Percentiles rank a stretch among this genome's conserved stretches.
Conservation (phyloP, 2,888 invertebrate species). For the Alcis repandata region DNA sequence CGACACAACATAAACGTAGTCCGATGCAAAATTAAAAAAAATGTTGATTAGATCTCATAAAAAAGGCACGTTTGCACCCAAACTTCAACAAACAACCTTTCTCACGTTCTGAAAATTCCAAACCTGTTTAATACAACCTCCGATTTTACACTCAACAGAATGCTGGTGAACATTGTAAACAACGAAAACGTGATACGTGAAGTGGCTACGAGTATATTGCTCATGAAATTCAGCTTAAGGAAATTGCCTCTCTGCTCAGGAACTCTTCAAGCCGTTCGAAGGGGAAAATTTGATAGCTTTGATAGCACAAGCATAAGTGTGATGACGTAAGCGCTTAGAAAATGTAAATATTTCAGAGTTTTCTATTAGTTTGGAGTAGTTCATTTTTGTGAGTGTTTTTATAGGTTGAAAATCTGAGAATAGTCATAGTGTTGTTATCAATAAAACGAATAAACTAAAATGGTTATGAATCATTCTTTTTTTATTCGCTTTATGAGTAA, state of each 20-base stretch:
- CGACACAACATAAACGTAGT: too few relatives aligned
- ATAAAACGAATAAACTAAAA: too few relatives aligned
- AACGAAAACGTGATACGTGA: slow-evolving; percentile 71
- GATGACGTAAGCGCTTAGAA: slow-evolving; percentile 62
- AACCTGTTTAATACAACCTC: slow-evolving; percentile 36
- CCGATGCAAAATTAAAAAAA: too few relatives aligned
- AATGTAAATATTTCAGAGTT: slow-evolving; percentile 45
- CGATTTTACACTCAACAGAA: slow-evolving; percentile 51
- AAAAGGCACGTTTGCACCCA: not conserved
- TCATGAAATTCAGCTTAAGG: slow-evolving; percentile 83
- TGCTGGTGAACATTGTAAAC: slow-evolving; percentile 61
- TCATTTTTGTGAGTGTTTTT: slow-evolving; percentile 11
- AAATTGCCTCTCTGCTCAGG: slow-evolving; percentile 78
- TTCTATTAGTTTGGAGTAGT: slow-evolving; percentile 21
- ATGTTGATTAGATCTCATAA: too few relatives aligned
- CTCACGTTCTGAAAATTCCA: not conserved
- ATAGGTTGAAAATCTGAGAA: not conserved
- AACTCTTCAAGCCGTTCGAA: slow-evolving; percentile 71
- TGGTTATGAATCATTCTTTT: too few relatives aligned
- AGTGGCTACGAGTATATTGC: slow-evolving; percentile 68
- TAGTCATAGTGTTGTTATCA: not conserved
- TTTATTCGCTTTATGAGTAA: too few relatives aligned
- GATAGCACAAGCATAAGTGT: slow-evolving; percentile 65
- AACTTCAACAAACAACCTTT: not conserved
- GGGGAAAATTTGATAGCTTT: slow-evolving; percentile 81